Base-by-base conservation (phyloP, 2,113 vertebrate species). In the Crotophaga sulcirostris region DNA sequence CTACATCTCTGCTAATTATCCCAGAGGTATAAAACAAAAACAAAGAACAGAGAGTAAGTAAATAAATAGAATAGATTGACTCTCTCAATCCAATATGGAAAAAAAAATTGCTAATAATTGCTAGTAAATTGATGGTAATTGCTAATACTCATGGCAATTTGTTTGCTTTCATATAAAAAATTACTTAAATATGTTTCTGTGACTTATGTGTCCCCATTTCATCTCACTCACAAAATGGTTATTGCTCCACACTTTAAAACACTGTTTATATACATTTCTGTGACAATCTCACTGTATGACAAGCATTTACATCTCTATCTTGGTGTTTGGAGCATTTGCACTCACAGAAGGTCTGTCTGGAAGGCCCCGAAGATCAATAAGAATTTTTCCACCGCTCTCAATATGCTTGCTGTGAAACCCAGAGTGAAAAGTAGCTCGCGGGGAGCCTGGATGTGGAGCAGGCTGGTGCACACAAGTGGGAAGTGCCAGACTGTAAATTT, bases 121-220 rank as follows among this genome's bases (percentile, higher is more conserved):
- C 63, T 66, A 12, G 6, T 64, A 90, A 94, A 92, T 87, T 84
- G 76, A 90, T 84, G 47, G 73, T 64, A 90, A 90, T 90, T 94
- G 76, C 64, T 70, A 81, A 84, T 93, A 95, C 34, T 88, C 55
- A 1, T 38, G 80, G 59, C 72, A 86, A 86, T 94, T 95, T 92
- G 23, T 89, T 93, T 95, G 86, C 76, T 92, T 92, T 86, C 60
- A 52, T 77, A 84, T 55, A 89, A 96, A 93, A 95, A 95, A 92
- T 87, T 87, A 82, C 49, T 82, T 60, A 96, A 97, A 95, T 93
- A 94, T 94, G 87, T 94, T 96, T n/a, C 91, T 87, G 73, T 94
- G 93, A 92, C 89, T 95, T 91, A 20, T 19, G n/a, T 52, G 91
- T 95, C 89, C 79, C 69, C 60, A 55, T 90, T 95, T 90, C 31